Percentiles rank a stretch among this genome's conserved stretches.
These are phyloP conservation scores for Calosoma granatense DNA, from an alignment of 1,140 invertebrate genomes.

Conservation along the genomic window DNA sequence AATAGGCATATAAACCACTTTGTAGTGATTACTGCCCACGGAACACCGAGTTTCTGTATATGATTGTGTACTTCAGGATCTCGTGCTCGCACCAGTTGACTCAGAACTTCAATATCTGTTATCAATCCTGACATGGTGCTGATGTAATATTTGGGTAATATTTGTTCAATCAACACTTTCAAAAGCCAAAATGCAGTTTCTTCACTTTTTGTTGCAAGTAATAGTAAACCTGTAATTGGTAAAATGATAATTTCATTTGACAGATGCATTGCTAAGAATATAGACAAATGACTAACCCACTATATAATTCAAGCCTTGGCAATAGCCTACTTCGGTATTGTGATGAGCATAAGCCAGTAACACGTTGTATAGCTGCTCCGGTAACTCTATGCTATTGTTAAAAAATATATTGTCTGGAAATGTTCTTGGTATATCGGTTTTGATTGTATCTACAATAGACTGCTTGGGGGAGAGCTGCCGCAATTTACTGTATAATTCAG, in stretches of 20 bases:
- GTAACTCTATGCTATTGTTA: slow-evolving; percentile 57
- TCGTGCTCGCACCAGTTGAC: slow-evolving; percentile 71
- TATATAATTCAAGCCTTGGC: slow-evolving; percentile 90
- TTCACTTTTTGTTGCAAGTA: slow-evolving; percentile 79
- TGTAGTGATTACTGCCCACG: slow-evolving; percentile 79
- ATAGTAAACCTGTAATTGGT: slow-evolving; percentile 60
- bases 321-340: slow-evolving; percentile 80
- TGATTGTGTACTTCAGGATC: slow-evolving; percentile 70
- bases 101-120: slow-evolving; percentile 77
- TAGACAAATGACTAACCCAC: slow-evolving; percentile 47
- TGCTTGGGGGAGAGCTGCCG: slow-evolving; percentile 52
- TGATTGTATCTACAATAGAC: slow-evolving; percentile 65
- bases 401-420: slow-evolving; percentile 94
- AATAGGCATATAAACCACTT: slow-evolving; percentile 94
- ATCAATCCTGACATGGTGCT: slow-evolving; percentile 78
- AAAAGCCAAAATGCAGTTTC: slow-evolving; percentile 87
- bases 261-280: too few species aligned
- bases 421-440: slow-evolving; percentile 76
- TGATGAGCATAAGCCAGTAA: slow-evolving; percentile 82
- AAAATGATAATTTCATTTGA: slow-evolving; percentile 13
- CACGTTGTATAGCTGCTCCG: slow-evolving; percentile 71
- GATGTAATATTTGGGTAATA: slow-evolving; percentile 75
- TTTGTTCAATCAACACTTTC: slow-evolving; percentile 75
- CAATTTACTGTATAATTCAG: slow-evolving; percentile 61
- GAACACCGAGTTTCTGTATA: slow-evolving; percentile 61